Evolutionary conservation across 1,140 invertebrate species (phyloP).

Genomic region (Drosophila teissieri): DNA sequence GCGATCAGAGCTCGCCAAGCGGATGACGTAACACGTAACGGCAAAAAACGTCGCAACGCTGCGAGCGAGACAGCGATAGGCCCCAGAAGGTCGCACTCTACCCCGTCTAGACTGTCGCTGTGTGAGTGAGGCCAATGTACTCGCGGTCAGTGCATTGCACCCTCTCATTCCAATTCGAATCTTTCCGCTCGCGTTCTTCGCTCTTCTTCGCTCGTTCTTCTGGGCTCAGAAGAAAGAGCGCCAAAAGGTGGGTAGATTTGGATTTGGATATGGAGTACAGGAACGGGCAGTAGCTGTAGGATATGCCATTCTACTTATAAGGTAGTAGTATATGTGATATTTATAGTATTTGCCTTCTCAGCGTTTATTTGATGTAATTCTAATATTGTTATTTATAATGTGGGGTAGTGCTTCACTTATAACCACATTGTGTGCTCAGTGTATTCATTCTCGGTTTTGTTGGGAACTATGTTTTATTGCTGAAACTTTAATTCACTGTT

Average conservation of each 20-base stretch:
- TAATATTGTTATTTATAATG: not conserved
- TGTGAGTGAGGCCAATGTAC: conserved; percentile 61
- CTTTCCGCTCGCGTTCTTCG: conserved; percentile 16
- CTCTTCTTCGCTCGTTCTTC: conserved; percentile 29
- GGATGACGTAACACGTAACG: conserved; percentile 65
- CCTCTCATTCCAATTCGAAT: conserved; percentile 5
- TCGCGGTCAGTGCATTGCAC: conserved; percentile 67
- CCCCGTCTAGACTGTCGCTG: not conserved
- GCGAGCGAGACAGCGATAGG: conserved; percentile 51
- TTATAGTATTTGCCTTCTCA: too few species aligned
- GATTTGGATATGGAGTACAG: not conserved
- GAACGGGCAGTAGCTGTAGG: not conserved
- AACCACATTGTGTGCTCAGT: too few species aligned
- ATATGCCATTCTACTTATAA: not conserved
- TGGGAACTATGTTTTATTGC: too few species aligned
- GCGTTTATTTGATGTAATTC: not conserved
- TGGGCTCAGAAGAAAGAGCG: conserved; percentile 2
- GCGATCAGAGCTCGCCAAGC: conserved; percentile 47
- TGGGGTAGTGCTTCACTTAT: too few species aligned
- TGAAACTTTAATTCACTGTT: not conserved
- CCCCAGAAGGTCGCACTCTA: conserved; percentile 40
- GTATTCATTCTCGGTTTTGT: too few species aligned
- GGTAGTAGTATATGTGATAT: not conserved
- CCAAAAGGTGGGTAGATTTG: not conserved
- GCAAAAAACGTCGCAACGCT: conserved; percentile 36